Evolutionary conservation across 2,888 invertebrate species (phyloP).

Genomic region (Deroplatys truncata): DNA sequence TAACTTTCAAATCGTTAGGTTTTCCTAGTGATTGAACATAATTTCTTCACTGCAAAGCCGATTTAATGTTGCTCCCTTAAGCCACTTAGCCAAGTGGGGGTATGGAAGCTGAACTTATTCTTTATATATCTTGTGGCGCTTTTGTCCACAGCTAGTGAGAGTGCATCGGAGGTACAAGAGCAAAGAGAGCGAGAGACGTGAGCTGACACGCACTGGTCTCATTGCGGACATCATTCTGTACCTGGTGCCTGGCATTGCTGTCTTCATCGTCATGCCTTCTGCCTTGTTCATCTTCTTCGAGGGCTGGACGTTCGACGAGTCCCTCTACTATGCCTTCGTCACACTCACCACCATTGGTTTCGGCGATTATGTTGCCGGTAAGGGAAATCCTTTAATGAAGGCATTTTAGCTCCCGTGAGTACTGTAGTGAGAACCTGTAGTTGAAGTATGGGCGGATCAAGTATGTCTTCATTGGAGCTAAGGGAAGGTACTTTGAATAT

Average conservation of each 20-base stretch:
- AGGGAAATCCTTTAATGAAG: background rate
- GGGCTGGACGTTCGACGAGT: constrained; percentile 74
- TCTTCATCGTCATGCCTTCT: constrained; percentile 83
- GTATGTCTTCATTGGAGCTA: no score
- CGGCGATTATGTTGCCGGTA: constrained; percentile 89
- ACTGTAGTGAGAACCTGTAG: no score
- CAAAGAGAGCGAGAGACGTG: constrained; percentile 39
- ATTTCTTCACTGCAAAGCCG: no score
- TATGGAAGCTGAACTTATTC: no score
- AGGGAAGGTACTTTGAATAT: no score
- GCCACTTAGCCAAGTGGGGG: no score
- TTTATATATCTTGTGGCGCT: no score
- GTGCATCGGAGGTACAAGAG: constrained; percentile 61
- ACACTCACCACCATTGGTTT: constrained; percentile 87
- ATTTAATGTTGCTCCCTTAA: no score
- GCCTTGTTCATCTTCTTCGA: constrained; percentile 81
- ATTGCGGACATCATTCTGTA: constrained; percentile 77
- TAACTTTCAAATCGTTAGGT: no score
- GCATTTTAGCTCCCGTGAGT: no score
- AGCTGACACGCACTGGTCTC: constrained; percentile 67
- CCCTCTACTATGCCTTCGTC: constrained; percentile 84
- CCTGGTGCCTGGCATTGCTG: constrained; percentile 80
- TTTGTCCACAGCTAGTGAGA: constrained; percentile 60
- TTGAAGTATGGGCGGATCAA: no score
- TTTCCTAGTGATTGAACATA: no score